Evolutionary conservation across 2,113 vertebrate genomes (phyloP).

Genomic region (Taxidea taxus): DNA sequence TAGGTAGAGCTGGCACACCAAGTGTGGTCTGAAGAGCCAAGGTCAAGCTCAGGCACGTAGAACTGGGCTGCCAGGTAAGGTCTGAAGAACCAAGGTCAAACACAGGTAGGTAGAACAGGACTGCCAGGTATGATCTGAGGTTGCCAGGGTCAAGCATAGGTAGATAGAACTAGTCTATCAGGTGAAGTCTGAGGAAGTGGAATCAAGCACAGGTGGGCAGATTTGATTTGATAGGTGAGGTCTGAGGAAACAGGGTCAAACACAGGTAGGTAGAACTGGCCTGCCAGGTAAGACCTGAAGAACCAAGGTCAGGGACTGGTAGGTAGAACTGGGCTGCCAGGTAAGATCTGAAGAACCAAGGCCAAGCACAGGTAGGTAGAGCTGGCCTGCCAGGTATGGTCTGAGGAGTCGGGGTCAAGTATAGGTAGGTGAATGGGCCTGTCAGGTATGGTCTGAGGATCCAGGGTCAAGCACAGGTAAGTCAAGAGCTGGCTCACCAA

Average conservation of each 20-base stretch:
- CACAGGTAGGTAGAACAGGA: neutral
- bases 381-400: rapidly evolving
- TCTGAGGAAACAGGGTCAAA: neutral
- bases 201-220: neutral
- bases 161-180: neutral
- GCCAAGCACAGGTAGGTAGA: neutral
- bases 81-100: neutral
- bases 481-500: rapidly evolving
- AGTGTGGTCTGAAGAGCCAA: neutral
- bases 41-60: neutral
- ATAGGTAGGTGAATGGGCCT: rapidly evolving
- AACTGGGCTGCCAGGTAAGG: neutral
- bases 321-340: neutral
- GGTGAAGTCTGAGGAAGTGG: neutral
- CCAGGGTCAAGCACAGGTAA: neutral
- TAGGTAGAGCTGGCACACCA: neutral
- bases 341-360: rapidly evolving
- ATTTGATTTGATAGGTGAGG: too few relatives aligned
- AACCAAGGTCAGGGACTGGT: neutral
- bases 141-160: neutral
- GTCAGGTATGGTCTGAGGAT: neutral
- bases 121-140: neutral
- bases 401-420: neutral
- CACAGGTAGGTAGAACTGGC: neutral
- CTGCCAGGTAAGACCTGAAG: neutral